Conservation (phyloP, 2,797 vertebrate species). For the Peromyscus nudipes region DNA sequence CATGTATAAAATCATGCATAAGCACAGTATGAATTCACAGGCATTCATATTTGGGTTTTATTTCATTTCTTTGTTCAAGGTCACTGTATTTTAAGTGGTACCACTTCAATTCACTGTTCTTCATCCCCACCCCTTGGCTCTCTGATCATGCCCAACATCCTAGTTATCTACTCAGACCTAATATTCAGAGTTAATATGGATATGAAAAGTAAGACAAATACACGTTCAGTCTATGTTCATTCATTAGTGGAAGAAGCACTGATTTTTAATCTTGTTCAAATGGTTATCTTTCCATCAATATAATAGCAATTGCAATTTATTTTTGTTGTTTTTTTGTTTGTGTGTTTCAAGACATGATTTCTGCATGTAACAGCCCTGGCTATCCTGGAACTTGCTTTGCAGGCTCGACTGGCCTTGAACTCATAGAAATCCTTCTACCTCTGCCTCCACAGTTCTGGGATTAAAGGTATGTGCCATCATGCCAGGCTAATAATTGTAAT, state of each 20-base stretch:
- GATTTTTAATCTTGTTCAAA: background rate
- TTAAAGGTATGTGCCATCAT: background rate
- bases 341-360: background rate
- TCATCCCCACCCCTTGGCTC: background rate
- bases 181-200: background rate
- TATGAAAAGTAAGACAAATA: constrained; percentile 20
- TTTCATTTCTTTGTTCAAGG: constrained; percentile 14
- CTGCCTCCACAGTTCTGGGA: background rate
- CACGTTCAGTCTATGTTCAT: background rate
- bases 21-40: background rate
- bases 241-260: background rate
- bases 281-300: background rate
- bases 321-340: background rate
- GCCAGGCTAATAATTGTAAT: background rate
- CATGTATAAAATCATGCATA: background rate
- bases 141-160: background rate
- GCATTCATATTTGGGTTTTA: constrained; percentile 21
- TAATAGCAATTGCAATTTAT: background rate
- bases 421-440: background rate
- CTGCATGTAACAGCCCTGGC: background rate
- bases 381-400: background rate
- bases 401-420: background rate
- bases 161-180: background rate
- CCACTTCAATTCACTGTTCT: background rate
- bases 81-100: background rate